A percentile compares a stretch with the other conserved stretches of the same genome.
Evolutionary conservation across 2,113 vertebrate genomes (phyloP).

Genomic region (Lophochroa leadbeateri): DNA sequence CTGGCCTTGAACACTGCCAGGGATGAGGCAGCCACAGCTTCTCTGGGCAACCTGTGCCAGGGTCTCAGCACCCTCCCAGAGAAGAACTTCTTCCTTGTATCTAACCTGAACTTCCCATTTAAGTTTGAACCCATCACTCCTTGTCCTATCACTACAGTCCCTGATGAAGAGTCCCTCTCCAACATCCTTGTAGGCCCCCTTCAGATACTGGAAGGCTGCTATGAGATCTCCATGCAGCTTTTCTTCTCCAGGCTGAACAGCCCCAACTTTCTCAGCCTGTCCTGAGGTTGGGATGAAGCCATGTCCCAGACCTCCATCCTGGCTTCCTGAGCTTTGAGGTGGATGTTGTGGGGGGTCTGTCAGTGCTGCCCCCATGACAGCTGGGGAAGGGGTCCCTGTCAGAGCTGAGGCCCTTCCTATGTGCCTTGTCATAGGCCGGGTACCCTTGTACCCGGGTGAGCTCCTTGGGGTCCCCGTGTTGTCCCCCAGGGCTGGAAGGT

Average conservation of each 20-base stretch:
- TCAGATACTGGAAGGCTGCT: background rate
- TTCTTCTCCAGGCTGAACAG: background rate
- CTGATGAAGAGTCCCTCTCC: no score
- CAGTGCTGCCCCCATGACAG: fast-evolving
- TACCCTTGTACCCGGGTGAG: no score
- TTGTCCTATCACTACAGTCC: no score
- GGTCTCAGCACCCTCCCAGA: background rate
- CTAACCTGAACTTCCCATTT: no score
- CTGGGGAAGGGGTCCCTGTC: background rate
- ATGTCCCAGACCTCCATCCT: fast-evolving
- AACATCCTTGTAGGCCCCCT: background rate
- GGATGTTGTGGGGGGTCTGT: fast-evolving
- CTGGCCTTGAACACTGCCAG: background rate
- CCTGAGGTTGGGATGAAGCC: background rate
- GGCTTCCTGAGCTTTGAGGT: fast-evolving
- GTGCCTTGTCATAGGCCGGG: background rate
- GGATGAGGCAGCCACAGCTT: background rate
- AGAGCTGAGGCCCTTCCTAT: background rate
- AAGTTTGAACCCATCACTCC: no score
- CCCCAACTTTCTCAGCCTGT: background rate
- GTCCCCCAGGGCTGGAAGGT: no score
- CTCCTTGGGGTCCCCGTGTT: no score
- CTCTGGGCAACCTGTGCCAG: background rate
- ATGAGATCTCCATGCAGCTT: background rate
- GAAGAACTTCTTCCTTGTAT: background rate